These are phyloP conservation scores for Antedon mediterranea DNA, from an alignment of 53 echinoderm and acorn worm species.

Conservation along the genomic window DNA sequence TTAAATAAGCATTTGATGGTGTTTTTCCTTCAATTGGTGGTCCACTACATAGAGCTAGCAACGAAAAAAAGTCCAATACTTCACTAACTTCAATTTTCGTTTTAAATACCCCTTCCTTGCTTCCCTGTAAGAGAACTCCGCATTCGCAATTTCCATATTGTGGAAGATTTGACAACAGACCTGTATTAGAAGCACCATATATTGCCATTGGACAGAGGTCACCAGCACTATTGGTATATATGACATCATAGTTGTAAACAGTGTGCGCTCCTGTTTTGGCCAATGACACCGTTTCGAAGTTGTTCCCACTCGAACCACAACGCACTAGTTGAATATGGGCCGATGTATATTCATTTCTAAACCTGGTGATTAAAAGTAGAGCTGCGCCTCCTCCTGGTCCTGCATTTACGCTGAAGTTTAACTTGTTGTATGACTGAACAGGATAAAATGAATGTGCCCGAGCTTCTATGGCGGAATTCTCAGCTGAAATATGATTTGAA, in stretches of 20 bases:
- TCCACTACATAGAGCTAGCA: constrained; percentile 51
- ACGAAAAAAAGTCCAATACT: constrained; percentile 8
- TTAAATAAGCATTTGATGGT: neutral
- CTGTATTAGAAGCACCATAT: constrained; percentile 35
- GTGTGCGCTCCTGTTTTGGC: constrained; percentile 40
- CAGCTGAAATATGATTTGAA: constrained; percentile 16
- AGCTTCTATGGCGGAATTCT: constrained; percentile 38
- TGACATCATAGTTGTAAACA: constrained; percentile 36
- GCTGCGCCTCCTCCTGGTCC: constrained; percentile 62
- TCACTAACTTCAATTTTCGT: constrained; percentile 1
- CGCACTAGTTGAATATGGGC: constrained; percentile 43
- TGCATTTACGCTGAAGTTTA: constrained; percentile 55
- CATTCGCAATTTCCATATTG: constrained; percentile 42
- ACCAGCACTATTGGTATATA: constrained; percentile 38
- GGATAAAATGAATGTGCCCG: constrained; percentile 35
- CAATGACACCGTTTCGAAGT: constrained; percentile 24
- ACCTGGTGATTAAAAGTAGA: constrained; percentile 27
- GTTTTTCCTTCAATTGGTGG: constrained; percentile 6
- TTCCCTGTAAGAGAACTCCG: constrained; percentile 24
- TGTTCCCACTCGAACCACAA: constrained; percentile 64
- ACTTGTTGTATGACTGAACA: constrained; percentile 28
- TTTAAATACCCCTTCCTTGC: constrained; percentile 2
- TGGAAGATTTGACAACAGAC: constrained; percentile 43
- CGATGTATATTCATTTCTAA: constrained; percentile 22
- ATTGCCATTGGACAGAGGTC: constrained; percentile 28